Evolutionary conservation across 2,888 invertebrate species (phyloP).

Genomic region (Baccha elongata): DNA sequence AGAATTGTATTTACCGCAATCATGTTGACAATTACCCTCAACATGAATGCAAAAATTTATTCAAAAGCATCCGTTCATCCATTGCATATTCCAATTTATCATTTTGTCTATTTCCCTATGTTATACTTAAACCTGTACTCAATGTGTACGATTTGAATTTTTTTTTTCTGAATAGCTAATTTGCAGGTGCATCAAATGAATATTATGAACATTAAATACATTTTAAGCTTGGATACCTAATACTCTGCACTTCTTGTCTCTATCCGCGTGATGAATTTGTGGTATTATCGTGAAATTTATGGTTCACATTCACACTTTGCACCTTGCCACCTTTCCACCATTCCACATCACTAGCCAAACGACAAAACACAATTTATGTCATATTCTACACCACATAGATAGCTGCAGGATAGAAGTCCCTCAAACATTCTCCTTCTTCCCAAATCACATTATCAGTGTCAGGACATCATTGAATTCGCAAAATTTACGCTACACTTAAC

Average conservation of each 20-base stretch:
- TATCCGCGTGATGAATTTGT: slow-evolving; percentile 19
- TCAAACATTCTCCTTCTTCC: slow-evolving; percentile 1
- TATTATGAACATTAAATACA: not conserved
- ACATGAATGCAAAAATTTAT: too few relatives aligned
- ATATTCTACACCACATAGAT: slow-evolving; percentile 4
- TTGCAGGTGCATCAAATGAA: not conserved
- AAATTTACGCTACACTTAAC: slow-evolving; percentile 56
- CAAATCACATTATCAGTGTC: slow-evolving; percentile 60
- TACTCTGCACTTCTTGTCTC: not conserved
- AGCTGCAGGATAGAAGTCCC: not conserved
- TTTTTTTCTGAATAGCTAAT: not conserved
- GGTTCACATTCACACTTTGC: slow-evolving; percentile 33
- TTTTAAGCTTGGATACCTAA: too few relatives aligned
- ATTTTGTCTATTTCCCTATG: too few relatives aligned
- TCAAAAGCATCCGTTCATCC: too few relatives aligned
- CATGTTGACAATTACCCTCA: too few relatives aligned
- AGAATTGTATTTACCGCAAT: too few relatives aligned
- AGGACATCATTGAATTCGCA: slow-evolving; percentile 65
- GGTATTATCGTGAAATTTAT: slow-evolving; percentile 50
- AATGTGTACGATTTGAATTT: too few relatives aligned
- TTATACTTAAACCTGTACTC: too few relatives aligned
- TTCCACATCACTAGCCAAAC: slow-evolving; percentile 32
- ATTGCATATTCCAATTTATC: too few relatives aligned
- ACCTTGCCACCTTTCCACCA: too few relatives aligned
- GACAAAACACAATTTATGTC: not conserved